Conservation (phyloP, 30 jellyfish, hydroid and myxozoan species). For the Hydractinia echinata region DNA sequence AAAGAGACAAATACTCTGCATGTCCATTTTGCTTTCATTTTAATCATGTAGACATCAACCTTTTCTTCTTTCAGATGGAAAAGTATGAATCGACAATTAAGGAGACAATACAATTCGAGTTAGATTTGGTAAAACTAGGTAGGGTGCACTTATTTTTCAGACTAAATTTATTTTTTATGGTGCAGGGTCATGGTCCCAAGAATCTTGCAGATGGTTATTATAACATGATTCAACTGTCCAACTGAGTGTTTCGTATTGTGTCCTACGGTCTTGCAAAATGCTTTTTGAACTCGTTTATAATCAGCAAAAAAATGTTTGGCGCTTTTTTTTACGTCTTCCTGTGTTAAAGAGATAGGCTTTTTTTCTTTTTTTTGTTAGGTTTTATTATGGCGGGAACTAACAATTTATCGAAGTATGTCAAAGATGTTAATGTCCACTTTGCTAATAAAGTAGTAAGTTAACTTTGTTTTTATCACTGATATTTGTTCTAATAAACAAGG, state of each 20-base stretch:
- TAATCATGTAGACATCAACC: not conserved
- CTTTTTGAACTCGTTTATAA: not conserved
- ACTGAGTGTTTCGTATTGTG: too few species aligned
- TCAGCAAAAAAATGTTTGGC: not conserved
- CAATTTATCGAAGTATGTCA: slow-evolving; percentile 53
- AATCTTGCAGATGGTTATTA: too few species aligned
- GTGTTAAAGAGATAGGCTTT: not conserved
- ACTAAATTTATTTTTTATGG: too few species aligned
- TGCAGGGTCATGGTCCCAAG: too few species aligned
- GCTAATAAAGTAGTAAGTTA: slow-evolving; percentile 73
- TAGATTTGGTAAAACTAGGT: slow-evolving; percentile 17
- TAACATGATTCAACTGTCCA: too few species aligned
- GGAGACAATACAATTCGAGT: slow-evolving; percentile 20
- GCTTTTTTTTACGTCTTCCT: not conserved
- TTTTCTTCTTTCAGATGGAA: slow-evolving; percentile 49
- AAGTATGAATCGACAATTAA: slow-evolving; percentile 46
- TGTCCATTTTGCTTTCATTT: not conserved
- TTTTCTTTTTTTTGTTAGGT: slow-evolving; percentile 25
- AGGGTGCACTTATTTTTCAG: not conserved
- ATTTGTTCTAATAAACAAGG: not conserved
- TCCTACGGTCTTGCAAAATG: too few species aligned
- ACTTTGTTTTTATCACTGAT: not conserved
- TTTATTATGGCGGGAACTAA: slow-evolving; percentile 47
- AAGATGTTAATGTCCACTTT: slow-evolving; percentile 79
- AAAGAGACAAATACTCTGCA: too few species aligned